Evolutionary conservation across 35 echinoderm and acorn worm species (phyloP), one percentile per base, ranked within the genome.

Genomic region (Anneissia japonica): DNA sequence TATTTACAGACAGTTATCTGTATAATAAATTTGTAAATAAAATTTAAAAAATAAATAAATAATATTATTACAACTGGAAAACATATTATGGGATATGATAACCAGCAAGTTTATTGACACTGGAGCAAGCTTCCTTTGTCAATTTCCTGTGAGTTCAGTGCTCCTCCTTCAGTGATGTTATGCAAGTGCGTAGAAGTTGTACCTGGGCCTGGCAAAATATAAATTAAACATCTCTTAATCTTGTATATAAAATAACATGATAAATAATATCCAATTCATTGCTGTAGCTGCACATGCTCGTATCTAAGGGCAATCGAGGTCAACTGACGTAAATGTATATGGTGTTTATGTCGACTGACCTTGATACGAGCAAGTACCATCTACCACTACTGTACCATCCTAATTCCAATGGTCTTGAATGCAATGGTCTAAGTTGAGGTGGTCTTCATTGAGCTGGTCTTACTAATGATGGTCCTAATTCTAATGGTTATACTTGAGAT

Each of bases 131-230:
- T n/a, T n/a, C n/a, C n/a, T n/a, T n/a, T n/a, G n/a, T n/a, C n/a
- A n/a, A n/a, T n/a, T n/a, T n/a, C n/a, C n/a, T n/a, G n/a, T n/a
- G 21, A 64, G 1, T 64, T 64, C 51, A 64, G 51, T 64, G 7
- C 51, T 90, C 91, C 46, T 97, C 94, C 28, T 97, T 93, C 30
- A 97, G 36, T 74, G 87, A 78, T 75, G 94, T 80, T 38, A 97
- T 85, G 37, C 77, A 79, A 77, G 90, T 93, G 79, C 91, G 84
- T 84, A 97, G 80, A 74, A 97, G 85, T 75, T 97, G 94, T 13
- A 97, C 94, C 88, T 97, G 94, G 74, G 94, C 90, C 94, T 97
- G 80, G 29, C n/a, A 87, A 75, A 72, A 73, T 85, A 84, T 32
- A 83, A 37, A 84, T 30, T 82, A 36, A 77, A 32, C 72, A 73